Evolutionary conservation across 2,888 invertebrate species (phyloP).

Genomic region (Melinaea marsaeus): DNA sequence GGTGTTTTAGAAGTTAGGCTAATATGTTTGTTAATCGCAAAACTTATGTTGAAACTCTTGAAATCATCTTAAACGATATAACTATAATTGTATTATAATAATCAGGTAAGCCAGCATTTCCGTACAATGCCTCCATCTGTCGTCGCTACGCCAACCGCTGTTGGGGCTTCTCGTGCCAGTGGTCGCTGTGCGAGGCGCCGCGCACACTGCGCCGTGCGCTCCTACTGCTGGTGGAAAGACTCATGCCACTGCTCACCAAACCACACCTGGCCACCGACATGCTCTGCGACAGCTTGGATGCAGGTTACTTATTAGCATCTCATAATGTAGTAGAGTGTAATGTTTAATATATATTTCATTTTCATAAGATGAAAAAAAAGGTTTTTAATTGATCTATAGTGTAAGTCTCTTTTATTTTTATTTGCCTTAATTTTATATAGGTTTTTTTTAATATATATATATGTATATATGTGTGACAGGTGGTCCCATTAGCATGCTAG

Average conservation of each 20-base stretch:
- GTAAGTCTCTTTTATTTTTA: too few relatives aligned
- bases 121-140: constrained; percentile 75
- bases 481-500: constrained; percentile 91
- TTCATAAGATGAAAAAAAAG: too few relatives aligned
- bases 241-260: constrained; percentile 87
- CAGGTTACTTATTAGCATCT: constrained; percentile 69
- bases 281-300: constrained; percentile 91
- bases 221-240: constrained; percentile 87
- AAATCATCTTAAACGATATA: too few relatives aligned
- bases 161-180: constrained; percentile 87
- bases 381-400: too few relatives aligned
- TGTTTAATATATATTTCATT: neutral
- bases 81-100: too few relatives aligned
- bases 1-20: too few relatives aligned
- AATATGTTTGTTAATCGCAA: neutral
- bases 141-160: constrained; percentile 82
- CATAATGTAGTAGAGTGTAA: neutral
- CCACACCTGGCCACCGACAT: constrained; percentile 94
- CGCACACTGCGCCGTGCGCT: constrained; percentile 86
- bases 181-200: constrained; percentile 80
- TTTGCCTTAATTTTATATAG: too few relatives aligned
- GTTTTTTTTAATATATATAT: neutral
- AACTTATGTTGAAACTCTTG: neutral
- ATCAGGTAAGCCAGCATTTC: constrained; percentile 66
- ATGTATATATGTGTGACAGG: constrained; percentile 68